Percentiles rank a stretch among this genome's conserved stretches.
Evolutionary conservation across 2,797 vertebrate species (phyloP).

Genomic region (Phataginus tricuspis): DNA sequence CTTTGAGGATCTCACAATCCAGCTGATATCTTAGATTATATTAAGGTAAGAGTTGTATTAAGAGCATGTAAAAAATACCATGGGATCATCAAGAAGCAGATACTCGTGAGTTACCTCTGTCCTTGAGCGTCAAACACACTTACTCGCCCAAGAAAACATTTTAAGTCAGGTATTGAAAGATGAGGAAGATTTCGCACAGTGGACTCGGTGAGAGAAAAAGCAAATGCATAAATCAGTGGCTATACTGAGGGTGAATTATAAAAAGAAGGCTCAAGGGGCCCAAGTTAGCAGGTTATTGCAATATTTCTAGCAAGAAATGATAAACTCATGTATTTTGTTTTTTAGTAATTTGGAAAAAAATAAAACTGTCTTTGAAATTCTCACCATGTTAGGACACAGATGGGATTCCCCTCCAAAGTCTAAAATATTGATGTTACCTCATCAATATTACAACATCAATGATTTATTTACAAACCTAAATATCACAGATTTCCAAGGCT

Average conservation of each 20-base stretch:
- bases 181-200: background rate
- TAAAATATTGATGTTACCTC: background rate
- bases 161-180: background rate
- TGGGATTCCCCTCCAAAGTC: background rate
- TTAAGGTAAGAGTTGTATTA: background rate
- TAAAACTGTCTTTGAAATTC: conserved; percentile 15
- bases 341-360: conserved; percentile 34
- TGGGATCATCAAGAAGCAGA: background rate
- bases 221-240: background rate
- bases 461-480: background rate
- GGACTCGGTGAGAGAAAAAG: background rate
- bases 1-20: background rate
- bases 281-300: background rate
- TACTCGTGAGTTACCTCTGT: background rate
- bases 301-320: background rate
- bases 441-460: too few relatives aligned
- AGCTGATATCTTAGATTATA: background rate
- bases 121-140: background rate
- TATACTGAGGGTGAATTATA: background rate
- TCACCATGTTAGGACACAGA: background rate
- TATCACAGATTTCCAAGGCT: background rate
- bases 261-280: background rate
- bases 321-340: background rate
- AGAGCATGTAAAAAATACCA: background rate
- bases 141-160: background rate